Conservation (phyloP, 2,113 vertebrate species). For the Fulmarus glacialis region DNA sequence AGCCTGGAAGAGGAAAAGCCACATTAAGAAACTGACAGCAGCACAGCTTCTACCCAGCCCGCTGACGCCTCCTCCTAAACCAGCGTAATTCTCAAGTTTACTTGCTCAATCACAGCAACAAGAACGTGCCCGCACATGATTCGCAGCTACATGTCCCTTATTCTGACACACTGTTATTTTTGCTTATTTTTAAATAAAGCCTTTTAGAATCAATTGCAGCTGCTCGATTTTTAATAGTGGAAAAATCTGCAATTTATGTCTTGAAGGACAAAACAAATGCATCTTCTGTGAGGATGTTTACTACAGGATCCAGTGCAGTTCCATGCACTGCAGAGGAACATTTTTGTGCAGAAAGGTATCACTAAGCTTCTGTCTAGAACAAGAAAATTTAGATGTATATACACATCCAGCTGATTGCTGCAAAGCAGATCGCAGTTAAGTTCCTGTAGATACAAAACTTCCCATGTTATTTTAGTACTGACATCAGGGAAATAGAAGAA, state of each 20-base stretch:
- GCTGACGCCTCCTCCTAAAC: background rate
- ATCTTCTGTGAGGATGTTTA: background rate
- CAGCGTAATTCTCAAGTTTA: background rate
- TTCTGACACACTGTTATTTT: background rate
- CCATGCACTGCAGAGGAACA: background rate
- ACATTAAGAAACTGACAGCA: conserved; percentile 54
- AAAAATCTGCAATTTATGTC: background rate
- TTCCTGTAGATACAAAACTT: background rate
- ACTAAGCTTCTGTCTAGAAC: background rate
- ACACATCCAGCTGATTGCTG: background rate
- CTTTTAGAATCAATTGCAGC: background rate
- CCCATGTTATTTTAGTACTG: background rate
- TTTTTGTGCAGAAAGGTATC: background rate
- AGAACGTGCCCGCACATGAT: background rate
- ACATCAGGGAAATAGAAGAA: background rate
- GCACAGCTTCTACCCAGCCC: background rate
- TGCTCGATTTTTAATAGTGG: background rate
- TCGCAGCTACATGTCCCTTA: background rate
- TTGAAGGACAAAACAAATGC: background rate
- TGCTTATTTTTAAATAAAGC: conserved; percentile 59
- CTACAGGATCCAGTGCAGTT: background rate
- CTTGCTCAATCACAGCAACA: background rate
- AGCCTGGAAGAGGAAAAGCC: conserved; percentile 86
- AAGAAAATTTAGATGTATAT: background rate
- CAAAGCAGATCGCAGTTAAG: background rate